Percentiles rank a stretch among this genome's conserved stretches.
These are phyloP conservation scores for Monarcha castaneiventris DNA, from an alignment of 2,113 vertebrate species.

Conservation along the genomic window DNA sequence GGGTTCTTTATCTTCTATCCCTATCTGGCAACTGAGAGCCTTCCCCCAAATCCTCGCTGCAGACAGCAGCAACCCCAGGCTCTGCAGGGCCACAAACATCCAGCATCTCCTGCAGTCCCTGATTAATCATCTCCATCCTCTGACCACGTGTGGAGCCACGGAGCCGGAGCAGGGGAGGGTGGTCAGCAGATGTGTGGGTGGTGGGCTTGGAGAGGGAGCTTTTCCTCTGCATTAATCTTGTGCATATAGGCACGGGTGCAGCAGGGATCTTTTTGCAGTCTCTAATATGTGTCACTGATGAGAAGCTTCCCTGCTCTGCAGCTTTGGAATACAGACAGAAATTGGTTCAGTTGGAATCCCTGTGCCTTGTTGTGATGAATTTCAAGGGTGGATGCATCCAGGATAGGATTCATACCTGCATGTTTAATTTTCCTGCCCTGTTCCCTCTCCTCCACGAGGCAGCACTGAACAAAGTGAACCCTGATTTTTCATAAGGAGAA, in stretches of 20 bases:
- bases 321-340: not conserved
- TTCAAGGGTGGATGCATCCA: not conserved
- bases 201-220: not conserved
- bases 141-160: not conserved
- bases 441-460: not conserved
- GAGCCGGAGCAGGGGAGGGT: not conserved
- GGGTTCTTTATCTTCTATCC: not conserved
- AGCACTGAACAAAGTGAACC: not conserved
- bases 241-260: not conserved
- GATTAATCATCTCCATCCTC: constrained; percentile 45
- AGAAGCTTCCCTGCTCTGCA: not conserved
- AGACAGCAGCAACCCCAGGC: not conserved
- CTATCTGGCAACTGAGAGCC: not conserved
- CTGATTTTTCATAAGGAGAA: not conserved
- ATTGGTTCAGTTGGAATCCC: not conserved
- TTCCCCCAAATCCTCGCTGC: not conserved
- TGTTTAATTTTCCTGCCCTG: not conserved
- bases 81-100: not conserved
- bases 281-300: not conserved
- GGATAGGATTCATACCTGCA: not conserved
- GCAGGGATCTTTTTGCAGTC: not conserved
- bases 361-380: not conserved
- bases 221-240: constrained; percentile 43
- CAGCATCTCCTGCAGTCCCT: constrained; percentile 6
- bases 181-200: constrained; percentile 38